Evolutionary conservation across 1,140 invertebrate genomes (phyloP).

Genomic region (Meloidogyne floridensis): DNA sequence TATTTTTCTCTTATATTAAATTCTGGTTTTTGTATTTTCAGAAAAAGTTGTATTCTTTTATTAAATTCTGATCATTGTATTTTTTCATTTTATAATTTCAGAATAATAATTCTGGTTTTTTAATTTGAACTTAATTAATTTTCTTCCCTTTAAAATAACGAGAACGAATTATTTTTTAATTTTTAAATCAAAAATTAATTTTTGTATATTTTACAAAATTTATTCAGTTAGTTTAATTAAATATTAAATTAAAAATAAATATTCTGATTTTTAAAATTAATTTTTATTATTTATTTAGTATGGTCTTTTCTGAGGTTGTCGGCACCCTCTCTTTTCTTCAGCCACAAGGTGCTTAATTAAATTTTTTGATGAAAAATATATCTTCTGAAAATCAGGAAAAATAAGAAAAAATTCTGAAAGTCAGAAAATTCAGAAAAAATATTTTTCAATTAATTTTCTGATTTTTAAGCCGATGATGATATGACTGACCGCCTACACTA

Average conservation of each 20-base stretch:
- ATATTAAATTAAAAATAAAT: no score
- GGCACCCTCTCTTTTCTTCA: conserved; percentile 63
- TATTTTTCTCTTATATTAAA: neutral
- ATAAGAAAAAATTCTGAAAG: no score
- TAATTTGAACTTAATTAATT: neutral
- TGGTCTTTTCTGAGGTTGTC: conserved; percentile 65
- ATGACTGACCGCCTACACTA: conserved; percentile 62
- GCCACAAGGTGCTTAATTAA: conserved; percentile 46
- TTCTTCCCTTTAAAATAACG: neutral
- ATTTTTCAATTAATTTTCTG: no score
- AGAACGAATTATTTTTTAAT: neutral
- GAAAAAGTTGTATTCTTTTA: neutral
- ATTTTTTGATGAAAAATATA: neutral
- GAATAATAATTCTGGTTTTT: neutral
- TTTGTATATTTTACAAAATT: no score
- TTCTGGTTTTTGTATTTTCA: neutral
- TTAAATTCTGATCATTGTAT: neutral
- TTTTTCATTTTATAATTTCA: neutral
- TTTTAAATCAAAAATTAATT: neutral
- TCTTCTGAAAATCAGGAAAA: no score
- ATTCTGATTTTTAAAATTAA: neutral
- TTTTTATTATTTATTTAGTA: conserved; percentile 39
- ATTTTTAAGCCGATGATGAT: conserved; percentile 58
- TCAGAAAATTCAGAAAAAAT: no score
- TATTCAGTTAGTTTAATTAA: no score